A percentile compares a stretch with the other conserved stretches of the same genome.
Evolutionary conservation across 2,113 vertebrate species (phyloP).

Genomic region (Dascyllus trimaculatus): DNA sequence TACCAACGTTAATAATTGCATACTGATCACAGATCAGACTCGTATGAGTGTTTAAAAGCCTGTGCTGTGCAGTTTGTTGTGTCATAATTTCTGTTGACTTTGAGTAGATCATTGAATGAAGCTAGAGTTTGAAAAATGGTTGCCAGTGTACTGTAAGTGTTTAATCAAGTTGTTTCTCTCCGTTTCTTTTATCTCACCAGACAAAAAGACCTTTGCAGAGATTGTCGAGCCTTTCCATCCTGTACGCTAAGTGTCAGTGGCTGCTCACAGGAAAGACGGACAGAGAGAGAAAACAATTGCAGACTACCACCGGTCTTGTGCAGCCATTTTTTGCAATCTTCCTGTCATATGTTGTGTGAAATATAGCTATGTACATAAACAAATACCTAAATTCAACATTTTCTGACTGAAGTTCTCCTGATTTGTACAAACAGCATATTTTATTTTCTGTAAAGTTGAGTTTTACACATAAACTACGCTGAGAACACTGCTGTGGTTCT

Average conservation of each 20-base stretch:
- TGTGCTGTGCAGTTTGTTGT: too few species aligned
- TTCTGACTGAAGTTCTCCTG: background rate
- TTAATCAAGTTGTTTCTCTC: background rate
- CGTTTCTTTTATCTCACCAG: constrained; percentile 73
- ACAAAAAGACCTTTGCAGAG: constrained; percentile 87
- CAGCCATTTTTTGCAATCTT: constrained; percentile 41
- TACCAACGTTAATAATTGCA: too few species aligned
- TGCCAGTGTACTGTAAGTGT: background rate
- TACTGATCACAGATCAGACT: background rate
- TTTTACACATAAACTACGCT: background rate
- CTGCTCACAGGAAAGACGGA: background rate
- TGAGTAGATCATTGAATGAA: background rate
- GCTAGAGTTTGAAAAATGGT: background rate
- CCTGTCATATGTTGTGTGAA: constrained; percentile 47
- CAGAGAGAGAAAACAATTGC: constrained; percentile 9
- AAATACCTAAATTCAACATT: background rate
- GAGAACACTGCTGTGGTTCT: too few species aligned
- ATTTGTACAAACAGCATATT: background rate
- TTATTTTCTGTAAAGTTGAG: background rate
- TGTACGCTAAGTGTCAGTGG: constrained; percentile 84
- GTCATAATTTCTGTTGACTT: background rate
- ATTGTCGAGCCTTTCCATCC: constrained; percentile 89
- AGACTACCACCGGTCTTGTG: constrained; percentile 12
- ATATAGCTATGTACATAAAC: constrained; percentile 71
- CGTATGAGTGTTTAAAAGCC: background rate